These are phyloP conservation scores for Xiphophorus couchianus DNA, from an alignment of 2,113 vertebrate species.

Conservation along the genomic window DNA sequence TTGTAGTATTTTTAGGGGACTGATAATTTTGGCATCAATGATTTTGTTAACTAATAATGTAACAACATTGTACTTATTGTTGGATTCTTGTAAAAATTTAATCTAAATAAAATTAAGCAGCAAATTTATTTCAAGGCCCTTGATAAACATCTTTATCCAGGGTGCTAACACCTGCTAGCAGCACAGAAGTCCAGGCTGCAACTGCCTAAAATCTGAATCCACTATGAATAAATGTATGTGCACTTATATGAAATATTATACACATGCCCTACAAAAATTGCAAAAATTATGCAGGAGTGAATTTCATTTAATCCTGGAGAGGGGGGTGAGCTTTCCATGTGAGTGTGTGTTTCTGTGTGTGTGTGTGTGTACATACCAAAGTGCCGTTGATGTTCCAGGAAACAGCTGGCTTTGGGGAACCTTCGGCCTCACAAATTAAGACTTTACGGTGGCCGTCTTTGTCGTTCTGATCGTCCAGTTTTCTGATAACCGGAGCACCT, in stretches of 20 bases:
- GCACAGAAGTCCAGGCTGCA: background rate
- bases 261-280: constrained; percentile 11
- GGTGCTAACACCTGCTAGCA: background rate
- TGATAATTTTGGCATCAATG: no score
- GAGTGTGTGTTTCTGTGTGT: background rate
- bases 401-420: constrained; percentile 90
- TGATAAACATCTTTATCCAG: background rate
- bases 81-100: no score
- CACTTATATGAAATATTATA: constrained; percentile 5
- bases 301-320: constrained; percentile 7
- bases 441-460: constrained; percentile 85
- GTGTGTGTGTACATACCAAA: constrained; percentile 71
- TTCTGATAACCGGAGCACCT: constrained; percentile 90
- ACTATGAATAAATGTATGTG: constrained; percentile 20
- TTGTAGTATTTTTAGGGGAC: no score
- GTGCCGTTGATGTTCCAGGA: constrained; percentile 91
- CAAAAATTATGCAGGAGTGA: constrained; percentile 10
- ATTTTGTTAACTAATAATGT: no score
- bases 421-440: constrained; percentile 89
- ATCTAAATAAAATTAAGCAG: no score
- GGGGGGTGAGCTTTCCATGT: background rate
- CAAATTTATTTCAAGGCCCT: background rate
- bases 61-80: no score
- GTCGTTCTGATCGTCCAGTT: constrained; percentile 81
- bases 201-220: background rate